Conservation (phyloP, 2,888 invertebrate genomes). For the Saturnia japonica region DNA sequence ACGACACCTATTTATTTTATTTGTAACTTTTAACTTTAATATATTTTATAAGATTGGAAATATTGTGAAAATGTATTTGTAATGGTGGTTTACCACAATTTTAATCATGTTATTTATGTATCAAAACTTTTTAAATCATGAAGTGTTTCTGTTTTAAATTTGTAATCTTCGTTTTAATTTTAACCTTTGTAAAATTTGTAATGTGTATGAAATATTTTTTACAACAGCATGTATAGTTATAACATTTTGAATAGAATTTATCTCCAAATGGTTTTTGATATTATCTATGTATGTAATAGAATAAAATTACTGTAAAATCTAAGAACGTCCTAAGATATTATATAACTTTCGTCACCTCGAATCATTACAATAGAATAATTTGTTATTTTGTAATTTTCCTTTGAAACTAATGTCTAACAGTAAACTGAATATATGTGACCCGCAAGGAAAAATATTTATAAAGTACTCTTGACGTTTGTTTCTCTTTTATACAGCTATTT, state of each 20-base stretch:
- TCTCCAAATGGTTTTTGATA: neutral
- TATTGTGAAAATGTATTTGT: neutral
- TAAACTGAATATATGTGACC: neutral
- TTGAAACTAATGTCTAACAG: neutral
- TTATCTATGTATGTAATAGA: neutral
- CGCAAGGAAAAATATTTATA: neutral
- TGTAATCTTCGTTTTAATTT: neutral
- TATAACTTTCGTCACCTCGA: neutral
- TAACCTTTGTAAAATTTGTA: neutral
- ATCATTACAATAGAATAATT: neutral
- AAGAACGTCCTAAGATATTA: neutral
- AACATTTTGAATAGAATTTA: neutral
- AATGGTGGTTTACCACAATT: constrained; percentile 2
- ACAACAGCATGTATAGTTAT: neutral
- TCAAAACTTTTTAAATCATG: neutral
- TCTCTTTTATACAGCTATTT: neutral
- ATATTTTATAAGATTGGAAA: neutral
- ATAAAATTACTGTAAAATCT: neutral
- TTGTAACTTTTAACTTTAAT: neutral
- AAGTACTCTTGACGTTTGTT: neutral
- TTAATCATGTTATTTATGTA: neutral
- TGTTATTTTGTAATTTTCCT: neutral
- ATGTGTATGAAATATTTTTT: neutral
- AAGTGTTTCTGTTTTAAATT: neutral
- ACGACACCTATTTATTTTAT: constrained; percentile 1